These are phyloP conservation scores for Dolichopus griseipennis DNA, from an alignment of 2,888 invertebrate species.

Conservation along the genomic window DNA sequence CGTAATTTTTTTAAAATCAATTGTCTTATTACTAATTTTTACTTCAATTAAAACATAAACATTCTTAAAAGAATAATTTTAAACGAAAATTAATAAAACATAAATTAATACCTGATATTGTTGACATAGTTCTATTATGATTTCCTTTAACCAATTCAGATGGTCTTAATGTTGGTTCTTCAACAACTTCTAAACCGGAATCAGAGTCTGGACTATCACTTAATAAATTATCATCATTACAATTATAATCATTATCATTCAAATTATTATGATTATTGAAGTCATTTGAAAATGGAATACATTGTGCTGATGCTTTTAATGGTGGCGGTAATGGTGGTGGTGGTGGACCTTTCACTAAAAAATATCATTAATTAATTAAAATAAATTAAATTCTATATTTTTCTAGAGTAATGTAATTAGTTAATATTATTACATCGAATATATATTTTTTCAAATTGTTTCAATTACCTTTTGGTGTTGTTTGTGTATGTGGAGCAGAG, in stretches of 20 bases:
- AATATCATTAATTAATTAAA: neutral
- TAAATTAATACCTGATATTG: conserved; percentile 43
- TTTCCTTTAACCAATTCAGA: conserved; percentile 55
- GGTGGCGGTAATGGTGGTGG: conserved; percentile 63
- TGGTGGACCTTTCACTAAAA: conserved; percentile 48
- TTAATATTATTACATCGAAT: conserved; percentile 22
- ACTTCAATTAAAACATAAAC: too few relatives aligned
- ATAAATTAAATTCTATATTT: too few relatives aligned
- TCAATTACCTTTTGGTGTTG: conserved; percentile 35
- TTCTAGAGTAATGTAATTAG: conserved; percentile 15
- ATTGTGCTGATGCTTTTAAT: conserved; percentile 40
- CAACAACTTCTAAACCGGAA: conserved; percentile 51
- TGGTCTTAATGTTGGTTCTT: conserved; percentile 59
- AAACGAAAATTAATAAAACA: too few relatives aligned
- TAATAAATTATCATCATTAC: conserved; percentile 22
- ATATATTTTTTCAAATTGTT: conserved; percentile 26
- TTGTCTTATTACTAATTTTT: too few relatives aligned
- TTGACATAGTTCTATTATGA: conserved; percentile 50
- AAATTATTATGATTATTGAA: conserved; percentile 22
- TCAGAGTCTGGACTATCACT: conserved; percentile 35
- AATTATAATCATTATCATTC: conserved; percentile 15
- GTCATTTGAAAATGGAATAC: conserved; percentile 15
- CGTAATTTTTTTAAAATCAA: too few relatives aligned
- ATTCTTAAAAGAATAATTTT: too few relatives aligned
- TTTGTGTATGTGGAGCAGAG: conserved; percentile 48